Base-by-base conservation (phyloP, 53 echinoderm and acorn worm genomes). In the Astropecten irregularis region DNA sequence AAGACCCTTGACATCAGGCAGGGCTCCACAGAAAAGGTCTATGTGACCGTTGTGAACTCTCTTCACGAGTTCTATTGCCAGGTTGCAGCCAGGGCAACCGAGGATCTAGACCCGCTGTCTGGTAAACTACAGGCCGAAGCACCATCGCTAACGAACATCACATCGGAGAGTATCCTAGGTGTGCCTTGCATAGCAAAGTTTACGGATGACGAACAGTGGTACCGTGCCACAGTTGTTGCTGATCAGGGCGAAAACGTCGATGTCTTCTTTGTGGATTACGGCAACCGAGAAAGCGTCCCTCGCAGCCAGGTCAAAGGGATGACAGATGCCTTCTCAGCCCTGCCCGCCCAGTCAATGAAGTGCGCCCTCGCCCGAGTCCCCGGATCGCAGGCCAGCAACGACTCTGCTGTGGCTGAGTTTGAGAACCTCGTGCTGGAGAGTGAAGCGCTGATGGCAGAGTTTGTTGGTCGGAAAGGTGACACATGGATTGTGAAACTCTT, bases 331-430 rank as follows among this genome's bases (percentile, higher is more conserved):
- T 64, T 99, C 34, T 84, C 88, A 59, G 55, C 77, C 19, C 86
- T 95, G 14, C 94, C 99, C 18, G 88, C 84, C 4, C 88, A 95
- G 61, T 86, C 90, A 0, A 84, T 99, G n/a, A 92, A 99, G 84
- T 99, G 99, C 27, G 76, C 72, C 82, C 82, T 99, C 36, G 48
- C 71, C 42, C 87, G 54, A 55, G 69, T 87, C 15, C 35, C 63
- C 6, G 48, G 19, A 31, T 18, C 62, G 29, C 47, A 46, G 1
- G 22, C 89, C 3, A 29, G 22, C 27, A 46, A 68, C 38, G 89
- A 89, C 21, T 23, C 48, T 13, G 76, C 67, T 0, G 54, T 83
- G 55, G 74, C 66, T 9, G 77, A 77, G 59, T 88, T 92, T 84
- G 84, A 92, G 40, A 79, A 77, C n/a, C 36, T 70, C 71, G 79